Conservation (phyloP, 2,888 invertebrate genomes). For the Pyrgus malvae region DNA sequence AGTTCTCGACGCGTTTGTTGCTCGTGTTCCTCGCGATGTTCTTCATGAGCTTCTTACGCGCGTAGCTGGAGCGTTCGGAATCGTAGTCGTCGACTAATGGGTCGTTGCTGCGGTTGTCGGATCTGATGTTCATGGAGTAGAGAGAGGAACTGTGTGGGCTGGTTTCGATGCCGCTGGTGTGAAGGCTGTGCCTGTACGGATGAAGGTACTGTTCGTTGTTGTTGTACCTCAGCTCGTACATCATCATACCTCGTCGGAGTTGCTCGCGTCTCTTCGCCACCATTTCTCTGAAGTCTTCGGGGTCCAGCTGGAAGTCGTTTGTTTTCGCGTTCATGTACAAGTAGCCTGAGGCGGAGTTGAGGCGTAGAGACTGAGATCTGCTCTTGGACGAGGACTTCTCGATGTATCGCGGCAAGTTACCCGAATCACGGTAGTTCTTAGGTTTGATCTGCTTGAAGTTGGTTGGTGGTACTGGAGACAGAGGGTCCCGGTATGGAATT, state of each 20-base stretch:
- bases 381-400: constrained; percentile 66
- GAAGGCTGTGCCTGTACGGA: constrained; percentile 56
- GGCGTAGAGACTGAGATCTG: constrained; percentile 66
- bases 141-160: constrained; percentile 68
- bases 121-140: constrained; percentile 64
- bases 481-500: constrained; percentile 67
- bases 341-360: constrained; percentile 76
- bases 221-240: constrained; percentile 57
- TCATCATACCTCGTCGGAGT: constrained; percentile 65
- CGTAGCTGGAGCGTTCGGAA: constrained; percentile 74
- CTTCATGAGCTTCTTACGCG: constrained; percentile 69
- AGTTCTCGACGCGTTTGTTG: constrained; percentile 59
- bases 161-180: constrained; percentile 46
- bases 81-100: constrained; percentile 74
- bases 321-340: constrained; percentile 75
- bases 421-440: constrained; percentile 59
- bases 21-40: constrained; percentile 72
- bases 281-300: constrained; percentile 72
- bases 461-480: constrained; percentile 69
- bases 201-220: constrained; percentile 59
- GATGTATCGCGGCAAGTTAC: constrained; percentile 66
- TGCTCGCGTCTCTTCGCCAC: constrained; percentile 72
- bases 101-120: constrained; percentile 70
- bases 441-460: constrained; percentile 65
- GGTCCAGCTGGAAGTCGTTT: constrained; percentile 74